Percentiles rank a stretch among this genome's conserved stretches.
phyloP scores from a whole-genome alignment of 2,113 vertebrate species.

The human (Homo sapiens) region GRCh38 chr3:16257501-16258000 shows the following conservation, averaged over 20 bases:
- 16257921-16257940: neutral
- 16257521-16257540: neutral
- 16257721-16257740: neutral
- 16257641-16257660: neutral
- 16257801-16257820: neutral
- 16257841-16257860: neutral
- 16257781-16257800: neutral
- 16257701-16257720: neutral
- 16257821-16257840: neutral
- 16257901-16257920: neutral
- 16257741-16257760: neutral
- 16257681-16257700: neutral
- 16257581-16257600: neutral
- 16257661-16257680: neutral
- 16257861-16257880: neutral
- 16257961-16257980: slow-evolving; percentile 20
- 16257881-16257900: neutral
- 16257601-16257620: neutral
- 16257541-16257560: neutral
- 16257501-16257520: too few relatives aligned
- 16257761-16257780: neutral
- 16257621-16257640: neutral
- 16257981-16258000: slow-evolving; percentile 57
- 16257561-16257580: neutral
- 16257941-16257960: neutral